phyloP scores from a whole-genome alignment of 1,140 invertebrate genomes.

The Brachionus paranguensis region DNA sequence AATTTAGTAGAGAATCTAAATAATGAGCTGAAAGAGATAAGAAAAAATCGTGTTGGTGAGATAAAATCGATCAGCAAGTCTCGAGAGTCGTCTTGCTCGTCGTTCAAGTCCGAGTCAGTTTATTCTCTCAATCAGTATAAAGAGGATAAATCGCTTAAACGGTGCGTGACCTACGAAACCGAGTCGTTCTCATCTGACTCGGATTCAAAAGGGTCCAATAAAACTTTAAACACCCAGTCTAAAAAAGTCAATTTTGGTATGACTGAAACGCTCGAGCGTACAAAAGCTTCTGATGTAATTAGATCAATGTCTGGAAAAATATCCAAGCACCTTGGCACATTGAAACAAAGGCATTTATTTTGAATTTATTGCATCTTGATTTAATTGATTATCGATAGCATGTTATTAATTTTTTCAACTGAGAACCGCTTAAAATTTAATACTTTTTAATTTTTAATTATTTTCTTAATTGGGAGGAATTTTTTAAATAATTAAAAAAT shows the following conservation, averaged over 20 bases:
- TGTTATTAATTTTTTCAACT: background rate
- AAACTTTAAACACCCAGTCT: background rate
- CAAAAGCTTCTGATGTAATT: background rate
- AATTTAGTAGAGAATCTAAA: background rate
- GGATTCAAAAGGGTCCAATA: background rate
- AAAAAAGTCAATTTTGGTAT: background rate
- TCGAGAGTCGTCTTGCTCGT: background rate
- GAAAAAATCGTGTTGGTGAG: background rate
- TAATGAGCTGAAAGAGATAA: background rate
- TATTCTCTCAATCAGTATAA: conserved; percentile 5
- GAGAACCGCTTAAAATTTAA: background rate
- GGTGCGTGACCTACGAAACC: background rate
- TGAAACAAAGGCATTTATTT: background rate
- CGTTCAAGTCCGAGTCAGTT: background rate
- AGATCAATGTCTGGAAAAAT: background rate
- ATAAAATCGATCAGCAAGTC: background rate
- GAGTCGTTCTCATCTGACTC: background rate
- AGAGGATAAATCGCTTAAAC: background rate
- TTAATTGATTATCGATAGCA: background rate
- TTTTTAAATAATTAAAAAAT: background rate
- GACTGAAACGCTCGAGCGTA: background rate
- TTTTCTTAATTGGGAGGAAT: background rate
- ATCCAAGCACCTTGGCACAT: background rate
- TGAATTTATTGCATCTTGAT: background rate
- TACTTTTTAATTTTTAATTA: background rate